Conservation (phyloP, 2,113 vertebrate species). For the rat (Rattus norvegicus) region GRCr8 NC_086026.1:29777501-29778000, state of each 20-base stretch:
- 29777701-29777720: neutral
- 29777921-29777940: neutral
- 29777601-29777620: neutral
- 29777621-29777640: neutral
- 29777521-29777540: neutral
- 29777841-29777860: neutral
- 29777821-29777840: neutral
- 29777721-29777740: neutral
- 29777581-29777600: neutral
- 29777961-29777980: neutral
- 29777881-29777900: neutral
- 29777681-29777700: neutral
- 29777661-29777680: neutral
- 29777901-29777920: neutral
- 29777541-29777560: neutral
- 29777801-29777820: neutral
- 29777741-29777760: neutral
- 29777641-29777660: neutral
- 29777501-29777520: neutral
- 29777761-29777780: neutral
- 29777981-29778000: neutral
- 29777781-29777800: neutral
- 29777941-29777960: neutral
- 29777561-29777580: conserved; percentile 22
- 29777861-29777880: neutral